Percentiles rank a stretch among this genome's conserved stretches.
Conservation (phyloP, 2,888 invertebrate species). For the Ephialtes manifestator region DNA sequence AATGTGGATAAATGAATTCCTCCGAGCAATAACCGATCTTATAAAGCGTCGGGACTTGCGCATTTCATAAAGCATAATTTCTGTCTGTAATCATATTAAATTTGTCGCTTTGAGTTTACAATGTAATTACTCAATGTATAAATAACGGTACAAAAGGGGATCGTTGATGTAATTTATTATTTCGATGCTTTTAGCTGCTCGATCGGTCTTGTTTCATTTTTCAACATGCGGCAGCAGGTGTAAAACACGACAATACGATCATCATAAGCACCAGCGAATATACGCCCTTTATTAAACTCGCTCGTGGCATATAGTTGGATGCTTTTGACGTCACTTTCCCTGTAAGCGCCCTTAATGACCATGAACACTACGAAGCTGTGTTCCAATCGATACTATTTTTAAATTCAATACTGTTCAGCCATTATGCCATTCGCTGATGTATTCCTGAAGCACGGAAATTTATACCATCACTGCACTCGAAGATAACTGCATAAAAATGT, state of each 20-base stretch:
- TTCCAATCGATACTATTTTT: conserved; percentile 44
- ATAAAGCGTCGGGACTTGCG: conserved; percentile 94
- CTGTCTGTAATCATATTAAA: conserved; percentile 90
- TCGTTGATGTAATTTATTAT: not conserved
- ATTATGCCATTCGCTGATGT: conserved; percentile 44
- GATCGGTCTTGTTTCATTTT: not conserved
- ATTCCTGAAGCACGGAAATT: conserved; percentile 51
- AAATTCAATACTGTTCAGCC: conserved; percentile 42
- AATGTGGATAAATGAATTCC: too few relatives aligned
- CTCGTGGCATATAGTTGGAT: not conserved
- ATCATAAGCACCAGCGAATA: conserved; percentile 1
- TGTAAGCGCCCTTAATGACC: not conserved
- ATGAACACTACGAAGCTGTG: too few relatives aligned
- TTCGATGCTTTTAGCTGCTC: not conserved
- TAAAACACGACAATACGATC: not conserved
- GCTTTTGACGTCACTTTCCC: conserved; percentile 13
- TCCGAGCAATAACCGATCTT: conserved; percentile 99
- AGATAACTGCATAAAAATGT: conserved; percentile 32
- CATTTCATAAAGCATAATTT: conserved; percentile 98
- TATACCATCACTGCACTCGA: conserved; percentile 38
- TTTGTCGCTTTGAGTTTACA: conserved; percentile 25
- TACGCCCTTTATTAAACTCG: not conserved
- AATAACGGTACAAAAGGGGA: not conserved
- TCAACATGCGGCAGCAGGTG: not conserved
- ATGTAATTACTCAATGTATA: not conserved